phyloP scores from a whole-genome alignment of 2,113 vertebrate genomes.

The Trichomycterus rosablanca region DNA sequence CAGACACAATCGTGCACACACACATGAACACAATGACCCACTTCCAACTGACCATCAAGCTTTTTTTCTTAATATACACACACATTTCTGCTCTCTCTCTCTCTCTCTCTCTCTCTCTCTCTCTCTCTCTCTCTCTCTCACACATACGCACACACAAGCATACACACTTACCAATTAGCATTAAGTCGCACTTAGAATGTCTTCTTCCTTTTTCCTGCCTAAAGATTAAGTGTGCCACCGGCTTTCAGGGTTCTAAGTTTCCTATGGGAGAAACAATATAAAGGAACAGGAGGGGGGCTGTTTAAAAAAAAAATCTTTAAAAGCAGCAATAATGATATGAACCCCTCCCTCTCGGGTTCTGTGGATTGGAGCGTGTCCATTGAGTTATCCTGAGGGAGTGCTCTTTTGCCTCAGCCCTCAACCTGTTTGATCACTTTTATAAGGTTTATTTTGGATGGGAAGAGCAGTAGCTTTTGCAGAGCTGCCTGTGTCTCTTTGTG shows the following conservation, averaged over 20 bases:
- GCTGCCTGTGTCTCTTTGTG: conserved; percentile 23
- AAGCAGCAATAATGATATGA: conserved; percentile 38
- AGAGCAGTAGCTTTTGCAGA: conserved; percentile 30
- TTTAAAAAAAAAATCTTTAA: conserved; percentile 32
- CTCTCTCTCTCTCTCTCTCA: too few relatives aligned
- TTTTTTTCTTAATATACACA: conserved; percentile 43
- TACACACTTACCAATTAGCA: conserved; percentile 2
- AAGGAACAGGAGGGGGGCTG: conserved; percentile 11
- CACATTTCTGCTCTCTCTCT: too few relatives aligned
- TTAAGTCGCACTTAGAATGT: conserved; percentile 1
- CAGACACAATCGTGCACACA: conserved; percentile 19
- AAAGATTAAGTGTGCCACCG: conserved; percentile 27
- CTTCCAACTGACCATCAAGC: conserved; percentile 46
- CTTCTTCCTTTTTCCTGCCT: conserved; percentile 30
- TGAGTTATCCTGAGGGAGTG: conserved; percentile 37
- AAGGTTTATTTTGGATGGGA: conserved; percentile 37
- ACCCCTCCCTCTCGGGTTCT: conserved; percentile 17
- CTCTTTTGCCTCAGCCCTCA: conserved; percentile 35
- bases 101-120: too few relatives aligned
- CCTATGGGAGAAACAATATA: conserved; percentile 35
- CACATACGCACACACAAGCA: conserved; percentile 3
- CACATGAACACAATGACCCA: conserved; percentile 24
- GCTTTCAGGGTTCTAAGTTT: conserved; percentile 26
- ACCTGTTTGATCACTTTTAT: conserved; percentile 45
- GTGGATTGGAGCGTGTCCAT: conserved; percentile 38